Evolutionary conservation across 2,888 invertebrate species (phyloP).

Genomic region (Drosophila nigritarsus): DNA sequence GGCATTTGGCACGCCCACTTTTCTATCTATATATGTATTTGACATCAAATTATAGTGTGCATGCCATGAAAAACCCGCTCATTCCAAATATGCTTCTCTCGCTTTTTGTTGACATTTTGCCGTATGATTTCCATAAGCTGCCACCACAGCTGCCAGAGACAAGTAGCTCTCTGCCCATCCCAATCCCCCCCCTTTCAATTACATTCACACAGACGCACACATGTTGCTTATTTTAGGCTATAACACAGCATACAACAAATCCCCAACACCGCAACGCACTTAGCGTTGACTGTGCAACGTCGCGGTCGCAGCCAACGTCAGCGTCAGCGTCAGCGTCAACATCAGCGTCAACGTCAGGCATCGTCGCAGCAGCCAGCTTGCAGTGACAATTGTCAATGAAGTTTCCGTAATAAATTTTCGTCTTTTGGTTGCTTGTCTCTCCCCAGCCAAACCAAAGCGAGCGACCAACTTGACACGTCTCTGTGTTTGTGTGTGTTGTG

Average conservation of each 20-base stretch:
- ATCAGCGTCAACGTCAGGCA: conserved; percentile 37
- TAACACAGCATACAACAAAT: conserved; percentile 69
- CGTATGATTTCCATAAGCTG: conserved; percentile 78
- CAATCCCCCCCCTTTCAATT: conserved; percentile 9
- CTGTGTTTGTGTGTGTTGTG: conserved; percentile 19
- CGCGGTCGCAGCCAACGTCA: conserved; percentile 21
- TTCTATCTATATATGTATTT: conserved; percentile 40
- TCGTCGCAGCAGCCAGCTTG: conserved; percentile 71
- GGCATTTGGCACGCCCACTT: conserved; percentile 53
- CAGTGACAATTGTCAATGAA: conserved; percentile 84
- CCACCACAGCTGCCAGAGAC: conserved; percentile 69
- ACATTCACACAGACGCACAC: conserved; percentile 52
- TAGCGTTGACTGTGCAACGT: conserved; percentile 51
- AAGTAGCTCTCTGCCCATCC: conserved; percentile 51
- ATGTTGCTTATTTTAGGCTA: conserved; percentile 76
- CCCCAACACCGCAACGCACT: conserved; percentile 78
- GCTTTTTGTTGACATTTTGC: conserved; percentile 74
- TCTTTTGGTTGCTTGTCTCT: conserved; percentile 65
- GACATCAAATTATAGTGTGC: conserved; percentile 55
- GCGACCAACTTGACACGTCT: conserved; percentile 66
- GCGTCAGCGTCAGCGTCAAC: conserved; percentile 19
- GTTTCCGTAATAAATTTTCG: conserved; percentile 84
- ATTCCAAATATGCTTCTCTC: conserved; percentile 64
- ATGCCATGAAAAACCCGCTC: conserved; percentile 63
- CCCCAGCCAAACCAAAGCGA: conserved; percentile 52